Evolutionary conservation across 1,140 invertebrate genomes (phyloP), one percentile per base, ranked within the genome.

Genomic region (Lordiphosa mommai): DNA sequence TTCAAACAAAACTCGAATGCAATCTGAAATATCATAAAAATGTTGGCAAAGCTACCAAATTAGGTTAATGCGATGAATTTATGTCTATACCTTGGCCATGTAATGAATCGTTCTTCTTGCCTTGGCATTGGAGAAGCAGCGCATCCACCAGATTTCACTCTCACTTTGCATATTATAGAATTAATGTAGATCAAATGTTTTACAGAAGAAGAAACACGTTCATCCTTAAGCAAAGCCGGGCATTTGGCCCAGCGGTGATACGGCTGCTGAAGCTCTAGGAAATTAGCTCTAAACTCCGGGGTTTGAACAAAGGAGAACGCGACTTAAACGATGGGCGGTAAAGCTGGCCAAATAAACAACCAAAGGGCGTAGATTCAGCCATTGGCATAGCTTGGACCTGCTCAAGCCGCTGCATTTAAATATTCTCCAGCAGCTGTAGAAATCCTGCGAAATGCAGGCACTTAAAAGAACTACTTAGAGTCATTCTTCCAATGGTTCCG

Each of bases 121-220:
- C 89, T 68, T 92, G 27, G 93, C 93, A 72, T 91, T 91, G n/a
- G 91, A 90, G 47, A 93, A 93, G 85, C 92, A 91, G 91, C 94
- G 88, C 68, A 91, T 92, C 94, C 94, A 96, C 94, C 94, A 96
- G 57, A 93, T 92, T 86, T 94, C 94, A 52, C 94, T 91, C 73
- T 94, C 92, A 61, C 93, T 91, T 72, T 95, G 94, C 88, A 93
- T 92, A 47, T 93, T 91, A 71, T 84, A 87, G 9, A 88, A n/a
- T n/a, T n/a, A 88, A 23, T 74, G 72, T n/a, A 82, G 3, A 70
- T 50, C 1, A 88, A 34, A 16, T 65, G 56, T 60, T 4, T n/a
- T n/a, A n/a, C n/a, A n/a, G n/a, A n/a, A 7, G 33, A 34, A 2
- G 6, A 16, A n/a, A n/a, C 52, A 13, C 34, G 6, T 20, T 57